phyloP scores from a whole-genome alignment of 2,113 vertebrate species.

The Tragelaphus strepsiceros region DNA sequence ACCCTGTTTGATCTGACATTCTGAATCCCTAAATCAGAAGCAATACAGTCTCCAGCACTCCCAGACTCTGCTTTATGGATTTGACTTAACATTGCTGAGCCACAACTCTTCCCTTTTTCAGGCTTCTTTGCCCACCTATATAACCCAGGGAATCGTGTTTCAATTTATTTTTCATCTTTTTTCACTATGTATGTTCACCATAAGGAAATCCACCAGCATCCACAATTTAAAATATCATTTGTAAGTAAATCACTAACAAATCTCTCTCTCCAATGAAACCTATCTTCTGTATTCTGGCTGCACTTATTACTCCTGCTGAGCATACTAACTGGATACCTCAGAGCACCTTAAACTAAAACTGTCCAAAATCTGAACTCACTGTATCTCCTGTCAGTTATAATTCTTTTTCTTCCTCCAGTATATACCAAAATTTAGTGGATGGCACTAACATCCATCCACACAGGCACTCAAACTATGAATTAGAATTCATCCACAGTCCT shows the following conservation, averaged over 20 bases:
- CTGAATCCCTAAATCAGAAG: neutral
- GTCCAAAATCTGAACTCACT: neutral
- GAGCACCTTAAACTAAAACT: neutral
- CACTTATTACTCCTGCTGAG: neutral
- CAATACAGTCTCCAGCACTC: neutral
- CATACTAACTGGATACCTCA: neutral
- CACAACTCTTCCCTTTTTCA: neutral
- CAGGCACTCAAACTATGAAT: neutral
- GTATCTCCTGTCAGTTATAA: neutral
- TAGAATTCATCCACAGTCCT: neutral
- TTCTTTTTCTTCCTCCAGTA: neutral
- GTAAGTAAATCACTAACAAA: neutral
- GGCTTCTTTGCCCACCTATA: neutral
- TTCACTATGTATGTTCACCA: neutral
- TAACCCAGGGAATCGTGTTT: neutral
- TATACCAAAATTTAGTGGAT: neutral
- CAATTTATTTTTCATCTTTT: neutral
- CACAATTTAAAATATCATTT: neutral
- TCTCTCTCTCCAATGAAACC: neutral
- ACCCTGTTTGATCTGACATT: neutral
- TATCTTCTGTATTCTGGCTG: neutral
- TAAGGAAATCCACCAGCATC: neutral
- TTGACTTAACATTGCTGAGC: neutral
- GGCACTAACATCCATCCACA: neutral
- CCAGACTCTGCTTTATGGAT: neutral